These are phyloP conservation scores for Stenolophus ochropezus DNA, from an alignment of 2,888 invertebrate species.

Conservation along the genomic window DNA sequence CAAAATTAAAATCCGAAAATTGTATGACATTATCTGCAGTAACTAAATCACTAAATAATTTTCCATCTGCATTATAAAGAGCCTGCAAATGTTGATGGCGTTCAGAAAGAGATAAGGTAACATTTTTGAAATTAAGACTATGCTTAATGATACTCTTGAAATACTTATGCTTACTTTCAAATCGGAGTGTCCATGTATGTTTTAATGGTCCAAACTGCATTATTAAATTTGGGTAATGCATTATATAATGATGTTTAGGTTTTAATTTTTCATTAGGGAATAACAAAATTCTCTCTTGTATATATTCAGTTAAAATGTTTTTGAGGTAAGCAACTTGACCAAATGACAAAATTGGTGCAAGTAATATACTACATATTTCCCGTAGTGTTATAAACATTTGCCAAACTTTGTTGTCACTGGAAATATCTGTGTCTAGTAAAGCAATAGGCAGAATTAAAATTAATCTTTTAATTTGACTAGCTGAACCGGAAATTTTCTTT, in stretches of 20 bases:
- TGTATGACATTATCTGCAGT: no score
- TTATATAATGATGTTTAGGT: background rate
- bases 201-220: background rate
- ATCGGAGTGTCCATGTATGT: slow-evolving; percentile 63
- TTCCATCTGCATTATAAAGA: no score
- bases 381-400: background rate
- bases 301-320: background rate
- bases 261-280: background rate
- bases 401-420: background rate
- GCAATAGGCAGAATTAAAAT: slow-evolving; percentile 16
- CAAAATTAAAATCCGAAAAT: no score
- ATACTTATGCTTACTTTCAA: slow-evolving; percentile 63
- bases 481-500: slow-evolving; percentile 9
- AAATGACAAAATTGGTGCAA: background rate
- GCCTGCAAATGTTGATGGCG: slow-evolving; percentile 60
- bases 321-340: background rate
- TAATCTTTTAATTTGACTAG: background rate
- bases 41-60: no score
- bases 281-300: background rate
- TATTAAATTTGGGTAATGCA: slow-evolving; percentile 9
- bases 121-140: slow-evolving; percentile 60
- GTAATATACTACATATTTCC: background rate
- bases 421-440: background rate
- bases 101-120: slow-evolving; percentile 44
- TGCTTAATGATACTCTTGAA: slow-evolving; percentile 58